Base-by-base conservation (phyloP, 23 tunicate genomes). In the Halocynthia roretzi region DNA sequence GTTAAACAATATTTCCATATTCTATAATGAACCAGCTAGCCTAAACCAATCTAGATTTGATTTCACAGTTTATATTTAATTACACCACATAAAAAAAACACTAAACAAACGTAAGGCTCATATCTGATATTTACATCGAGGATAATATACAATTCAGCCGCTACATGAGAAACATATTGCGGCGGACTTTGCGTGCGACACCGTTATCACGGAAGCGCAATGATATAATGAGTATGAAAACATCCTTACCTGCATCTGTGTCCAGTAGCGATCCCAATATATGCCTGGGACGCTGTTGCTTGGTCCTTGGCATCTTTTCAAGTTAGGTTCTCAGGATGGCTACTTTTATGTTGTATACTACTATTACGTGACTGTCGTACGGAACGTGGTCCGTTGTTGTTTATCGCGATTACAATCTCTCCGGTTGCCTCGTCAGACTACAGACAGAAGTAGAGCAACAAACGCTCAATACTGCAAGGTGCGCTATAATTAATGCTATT, bases 271-370 rank as follows among this genome's bases (percentile, higher is more conserved):
- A 8, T 81, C 83, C 95, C 10, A 61, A 62, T 51, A 83, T 83
- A 54, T 88, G 95, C 60, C 95, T 78, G 40, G 95, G 95, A 54
- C 86, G 72, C 82, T 86, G 81, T 73, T 88, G 95, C 77, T 88
- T 88, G 51, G 87, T 83, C 75, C 95, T 72, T 18, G 95, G 84
- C 95, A 88, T 88, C 54, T 76, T 62, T 49, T 54, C 22, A 65
- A 65, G 31, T 65, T 0, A 10, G 10, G 5, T 65, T 40, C 70
- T 20, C 10, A 15, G 48, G 70, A 65, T 8, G 70, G 19, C 70
- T 65, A 15, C 31, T 9, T 65, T 6, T 65, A 20, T 11, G 10
- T 11, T 48, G 70, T 40, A 65, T 65, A 10, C 19, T 15, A 9
- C 19, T 10, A 40, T 48, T 20, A 15, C 15, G 70, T 48, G 10